Evolutionary conservation across 2,888 invertebrate genomes (phyloP), one percentile per base, ranked within the genome.

Genomic region (Pachliopta kotzebuea): DNA sequence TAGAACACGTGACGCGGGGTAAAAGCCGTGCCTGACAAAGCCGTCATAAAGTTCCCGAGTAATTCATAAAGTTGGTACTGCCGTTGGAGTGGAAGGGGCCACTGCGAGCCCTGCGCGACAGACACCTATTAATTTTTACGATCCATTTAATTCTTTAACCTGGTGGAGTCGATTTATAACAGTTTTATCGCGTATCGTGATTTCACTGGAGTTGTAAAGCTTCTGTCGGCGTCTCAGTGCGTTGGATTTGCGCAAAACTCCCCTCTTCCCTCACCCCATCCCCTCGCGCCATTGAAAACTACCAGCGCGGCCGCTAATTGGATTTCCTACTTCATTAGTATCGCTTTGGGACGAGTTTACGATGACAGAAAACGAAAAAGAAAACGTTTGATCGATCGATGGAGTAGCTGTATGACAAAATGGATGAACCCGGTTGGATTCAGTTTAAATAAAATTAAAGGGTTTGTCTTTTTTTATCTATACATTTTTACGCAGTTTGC

Each of bases 111-210:
- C 79, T 74, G 69, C 74, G 78, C 79, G 81, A 83, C 83, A 83
- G 81, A 81, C 78, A 76, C 81, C 89, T 88, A 89, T 90, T 89
- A 88, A 88, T 89, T 89, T 88, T 90, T 88, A 90, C 87, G 85
- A 83, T 72, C 86, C 88, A 90, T 90, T 90, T 87, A 87, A 85
- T 87, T 87, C 88, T 85, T 87, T 84, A 88, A 88, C 86, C 84
- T 87, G 86, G 81, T 79, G 81, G 86, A 87, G 88, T 89, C 87
- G 85, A 90, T 90, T 87, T 89, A 86, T 86, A 85, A 84, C 85
- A 83, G 81, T 86, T 86, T 86, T 85, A 87, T 83, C 78, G 82
- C 70, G 75, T 73, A 76, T 72, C 67, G 79, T 80, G 81, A 85
- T 87, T 88, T 84, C 85, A 84, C 79, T 78, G 73, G 71, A 72